Evolutionary conservation across 2,797 vertebrate species (phyloP), one percentile per base, ranked within the genome.

Genomic region (Erpetoichthys calabaricus): DNA sequence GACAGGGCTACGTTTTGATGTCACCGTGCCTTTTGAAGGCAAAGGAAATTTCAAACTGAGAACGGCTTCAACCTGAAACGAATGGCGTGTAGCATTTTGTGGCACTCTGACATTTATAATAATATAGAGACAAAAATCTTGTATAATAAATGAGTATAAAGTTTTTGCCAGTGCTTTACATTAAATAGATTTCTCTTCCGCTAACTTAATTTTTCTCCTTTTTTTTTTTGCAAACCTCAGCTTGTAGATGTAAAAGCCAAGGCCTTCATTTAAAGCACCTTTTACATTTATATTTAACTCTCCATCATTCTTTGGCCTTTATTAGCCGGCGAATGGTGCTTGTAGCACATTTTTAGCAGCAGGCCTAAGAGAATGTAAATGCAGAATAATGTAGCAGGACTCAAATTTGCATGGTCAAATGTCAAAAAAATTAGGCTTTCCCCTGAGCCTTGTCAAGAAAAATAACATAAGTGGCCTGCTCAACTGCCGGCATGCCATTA

Each of bases 321-420:
- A 91, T 91, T 87, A 89, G 79, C 76, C 63, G 73, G 75, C 82
- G 84, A 81, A 84, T 76, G 76, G 78, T 80, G 80, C 83, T 81
- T 85, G 84, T 87, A 85, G 74, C 82, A 85, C 80, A 81, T 83
- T 86, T 87, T 82, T 81, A 86, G 82, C 82, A 83, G 84, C 80
- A 80, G 75, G 82, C 73, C 72, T 80, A 85, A 83, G 80, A 84
- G 86, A 86, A 89, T 91, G 89, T 92, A 95, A 96, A 97, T 91
- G 91, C 88, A 90, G 90, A 93, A 97, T 96, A 94, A 96, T 97
- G 90, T 93, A 95, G 90, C 87, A 87, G 86, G 85, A 89, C 84
- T 85, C 89, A 90, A 90, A 98, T 98, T 97, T 97, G 91, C 93
- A 97, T 97, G 95, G 93, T 96, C 95, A 97, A 97, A 93, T 95